Evolutionary conservation across 2,797 vertebrate genomes (phyloP).

Genomic region (Pseudochromis fuscus): DNA sequence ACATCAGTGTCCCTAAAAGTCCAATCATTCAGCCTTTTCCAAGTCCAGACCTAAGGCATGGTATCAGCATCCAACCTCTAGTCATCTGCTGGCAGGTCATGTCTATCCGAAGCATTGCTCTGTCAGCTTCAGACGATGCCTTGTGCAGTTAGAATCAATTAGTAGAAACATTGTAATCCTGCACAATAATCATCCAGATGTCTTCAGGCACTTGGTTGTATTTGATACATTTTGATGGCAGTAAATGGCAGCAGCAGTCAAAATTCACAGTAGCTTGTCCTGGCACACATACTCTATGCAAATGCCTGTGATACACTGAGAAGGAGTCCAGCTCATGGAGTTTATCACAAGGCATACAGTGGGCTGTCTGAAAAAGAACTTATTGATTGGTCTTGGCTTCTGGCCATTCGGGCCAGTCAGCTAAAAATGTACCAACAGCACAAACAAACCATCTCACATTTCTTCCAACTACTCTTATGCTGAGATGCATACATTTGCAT

Average conservation of each 20-base stretch:
- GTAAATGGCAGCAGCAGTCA: background rate
- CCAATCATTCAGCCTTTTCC: background rate
- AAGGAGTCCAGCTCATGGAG: conserved; percentile 12
- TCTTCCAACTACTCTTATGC: conserved; percentile 41
- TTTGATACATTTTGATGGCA: background rate
- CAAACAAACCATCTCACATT: conserved; percentile 50
- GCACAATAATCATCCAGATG: background rate
- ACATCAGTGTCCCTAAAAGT: background rate
- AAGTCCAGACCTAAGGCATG: background rate
- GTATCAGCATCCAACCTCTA: background rate
- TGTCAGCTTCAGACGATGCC: background rate
- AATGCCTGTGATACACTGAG: conserved; percentile 8
- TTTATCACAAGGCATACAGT: conserved; percentile 33
- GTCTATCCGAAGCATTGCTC: background rate
- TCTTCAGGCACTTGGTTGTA: background rate
- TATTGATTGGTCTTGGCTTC: conserved; percentile 60
- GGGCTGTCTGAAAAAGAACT: conserved; percentile 39
- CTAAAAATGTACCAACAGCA: conserved; percentile 51
- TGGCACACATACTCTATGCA: conserved; percentile 22
- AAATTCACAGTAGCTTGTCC: background rate
- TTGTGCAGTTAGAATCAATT: background rate
- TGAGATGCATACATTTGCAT: conserved; percentile 46
- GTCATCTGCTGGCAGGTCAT: conserved; percentile 7
- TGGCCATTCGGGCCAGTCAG: conserved; percentile 43
- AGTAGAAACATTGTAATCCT: background rate